phyloP scores from a whole-genome alignment of 2,797 vertebrate genomes.

The Accipiter fasciatus region DNA sequence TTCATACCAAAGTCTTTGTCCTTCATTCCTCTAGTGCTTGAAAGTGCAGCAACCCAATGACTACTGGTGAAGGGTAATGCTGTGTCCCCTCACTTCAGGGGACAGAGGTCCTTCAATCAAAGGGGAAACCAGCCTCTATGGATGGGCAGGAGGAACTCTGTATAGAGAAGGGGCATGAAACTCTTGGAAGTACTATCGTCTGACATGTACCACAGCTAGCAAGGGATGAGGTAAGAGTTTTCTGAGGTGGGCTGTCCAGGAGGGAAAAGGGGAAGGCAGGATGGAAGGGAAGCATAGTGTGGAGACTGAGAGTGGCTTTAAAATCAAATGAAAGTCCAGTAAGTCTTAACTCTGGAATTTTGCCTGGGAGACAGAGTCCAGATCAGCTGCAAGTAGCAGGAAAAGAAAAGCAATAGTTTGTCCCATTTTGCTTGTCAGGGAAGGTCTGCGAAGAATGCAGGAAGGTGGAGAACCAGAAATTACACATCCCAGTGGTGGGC shows the following conservation, averaged over 20 bases:
- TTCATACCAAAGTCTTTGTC: neutral
- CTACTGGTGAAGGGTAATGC: neutral
- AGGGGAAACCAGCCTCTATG: neutral
- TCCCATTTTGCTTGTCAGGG: neutral
- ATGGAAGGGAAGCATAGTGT: neutral
- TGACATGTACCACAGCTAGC: neutral
- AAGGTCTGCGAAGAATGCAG: neutral
- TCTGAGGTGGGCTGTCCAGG: neutral
- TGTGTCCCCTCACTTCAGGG: neutral
- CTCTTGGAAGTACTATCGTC: neutral
- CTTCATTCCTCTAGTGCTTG: neutral
- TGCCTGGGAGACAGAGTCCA: constrained; percentile 16
- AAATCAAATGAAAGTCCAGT: neutral
- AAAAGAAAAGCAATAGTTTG: constrained; percentile 13
- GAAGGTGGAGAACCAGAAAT: neutral
- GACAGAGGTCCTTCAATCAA: neutral
- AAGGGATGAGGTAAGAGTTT: neutral
- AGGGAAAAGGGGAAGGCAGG: neutral
- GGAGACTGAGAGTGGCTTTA: neutral
- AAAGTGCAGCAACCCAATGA: neutral
- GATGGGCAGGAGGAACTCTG: neutral
- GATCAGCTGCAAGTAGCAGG: neutral
- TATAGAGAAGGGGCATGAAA: neutral
- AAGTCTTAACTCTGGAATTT: neutral
- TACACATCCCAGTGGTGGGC: neutral